These are phyloP conservation scores for Phortica magna DNA, from an alignment of 2,888 invertebrate genomes.

Conservation along the genomic window DNA sequence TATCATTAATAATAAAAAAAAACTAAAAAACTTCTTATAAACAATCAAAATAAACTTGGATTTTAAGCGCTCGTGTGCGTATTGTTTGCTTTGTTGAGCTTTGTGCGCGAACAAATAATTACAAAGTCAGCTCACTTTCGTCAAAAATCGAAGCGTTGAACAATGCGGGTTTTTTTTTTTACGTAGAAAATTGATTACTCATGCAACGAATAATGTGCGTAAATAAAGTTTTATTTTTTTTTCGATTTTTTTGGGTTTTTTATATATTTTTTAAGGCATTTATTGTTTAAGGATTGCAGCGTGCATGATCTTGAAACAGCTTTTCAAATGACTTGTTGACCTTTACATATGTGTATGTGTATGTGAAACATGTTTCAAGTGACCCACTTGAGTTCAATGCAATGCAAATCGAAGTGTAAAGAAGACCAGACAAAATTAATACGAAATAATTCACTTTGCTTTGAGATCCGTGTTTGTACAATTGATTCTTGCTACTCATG, in stretches of 20 bases:
- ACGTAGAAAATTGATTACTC: background rate
- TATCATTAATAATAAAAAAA: too few relatives aligned
- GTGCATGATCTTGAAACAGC: background rate
- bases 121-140: background rate
- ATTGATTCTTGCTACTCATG: constrained; percentile 20
- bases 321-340: background rate
- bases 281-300: background rate
- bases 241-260: background rate
- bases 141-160: background rate
- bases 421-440: background rate
- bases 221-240: background rate
- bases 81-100: too few relatives aligned
- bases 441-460: background rate
- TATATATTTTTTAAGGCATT: background rate
- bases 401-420: background rate
- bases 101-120: too few relatives aligned
- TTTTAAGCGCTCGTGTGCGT: too few relatives aligned
- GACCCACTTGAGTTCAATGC: background rate
- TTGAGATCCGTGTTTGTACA: background rate
- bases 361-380: background rate
- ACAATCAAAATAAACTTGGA: too few relatives aligned
- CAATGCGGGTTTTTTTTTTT: background rate
- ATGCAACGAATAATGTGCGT: background rate
- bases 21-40: too few relatives aligned
- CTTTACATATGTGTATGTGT: background rate